These are phyloP conservation scores for Xerus inauris DNA, from an alignment of 2,113 vertebrate species.

Conservation along the genomic window DNA sequence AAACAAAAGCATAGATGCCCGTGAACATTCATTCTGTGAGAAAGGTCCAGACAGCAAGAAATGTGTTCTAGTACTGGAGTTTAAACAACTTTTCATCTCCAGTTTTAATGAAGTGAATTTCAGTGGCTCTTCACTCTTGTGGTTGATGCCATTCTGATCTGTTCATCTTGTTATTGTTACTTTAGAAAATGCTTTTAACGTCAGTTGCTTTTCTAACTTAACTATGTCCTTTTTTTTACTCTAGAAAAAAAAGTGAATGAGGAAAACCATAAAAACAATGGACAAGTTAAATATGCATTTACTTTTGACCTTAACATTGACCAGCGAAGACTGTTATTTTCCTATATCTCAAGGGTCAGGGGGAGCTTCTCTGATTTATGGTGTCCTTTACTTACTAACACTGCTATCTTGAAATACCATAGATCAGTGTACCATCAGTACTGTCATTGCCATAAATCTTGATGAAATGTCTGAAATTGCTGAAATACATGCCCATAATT, in stretches of 20 bases:
- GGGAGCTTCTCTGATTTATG: conserved; percentile 53
- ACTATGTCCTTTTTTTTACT: neutral
- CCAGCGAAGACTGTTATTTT: conserved; percentile 54
- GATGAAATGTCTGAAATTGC: conserved; percentile 54
- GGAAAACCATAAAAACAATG: conserved; percentile 54
- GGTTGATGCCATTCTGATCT: neutral
- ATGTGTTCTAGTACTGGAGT: neutral
- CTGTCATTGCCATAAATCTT: conserved; percentile 51
- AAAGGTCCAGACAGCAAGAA: conserved; percentile 12
- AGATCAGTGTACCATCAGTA: neutral
- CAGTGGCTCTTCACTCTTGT: neutral
- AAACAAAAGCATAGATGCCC: neutral
- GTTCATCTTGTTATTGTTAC: neutral
- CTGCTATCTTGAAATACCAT: neutral
- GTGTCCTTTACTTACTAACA: conserved; percentile 4
- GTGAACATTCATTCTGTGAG: neutral
- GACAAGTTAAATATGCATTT: conserved; percentile 50
- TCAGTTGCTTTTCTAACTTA: neutral
- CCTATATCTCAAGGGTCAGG: neutral
- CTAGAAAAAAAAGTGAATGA: neutral
- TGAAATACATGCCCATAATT: conserved; percentile 24
- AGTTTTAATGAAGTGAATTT: conserved; percentile 26
- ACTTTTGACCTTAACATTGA: conserved; percentile 58
- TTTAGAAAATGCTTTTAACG: conserved; percentile 26
- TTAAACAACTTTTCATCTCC: conserved; percentile 26